Evolutionary conservation across 2,113 vertebrate genomes (phyloP).

Genomic region (Bubo scandiacus): DNA sequence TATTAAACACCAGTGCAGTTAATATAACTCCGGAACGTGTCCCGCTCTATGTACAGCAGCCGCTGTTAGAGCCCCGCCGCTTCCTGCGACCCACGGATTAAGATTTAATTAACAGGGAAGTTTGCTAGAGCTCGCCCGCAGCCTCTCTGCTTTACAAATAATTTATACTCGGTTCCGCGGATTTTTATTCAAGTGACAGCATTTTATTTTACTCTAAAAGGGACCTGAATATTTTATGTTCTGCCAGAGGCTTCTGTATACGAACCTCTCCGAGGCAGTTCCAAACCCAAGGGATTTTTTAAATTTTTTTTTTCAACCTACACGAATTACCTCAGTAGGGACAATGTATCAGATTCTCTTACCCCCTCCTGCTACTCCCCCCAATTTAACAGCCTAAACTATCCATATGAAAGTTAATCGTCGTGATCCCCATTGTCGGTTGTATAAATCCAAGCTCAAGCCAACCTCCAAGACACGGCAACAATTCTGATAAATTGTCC

Average conservation of each 20-base stretch:
- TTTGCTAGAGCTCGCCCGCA: slow-evolving; percentile 28
- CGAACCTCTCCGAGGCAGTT: background rate
- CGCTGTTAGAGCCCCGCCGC: background rate
- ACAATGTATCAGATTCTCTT: background rate
- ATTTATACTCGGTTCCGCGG: slow-evolving; percentile 30
- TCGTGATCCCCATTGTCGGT: slow-evolving; percentile 19
- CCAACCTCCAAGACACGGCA: slow-evolving; percentile 35
- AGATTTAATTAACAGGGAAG: slow-evolving; percentile 66
- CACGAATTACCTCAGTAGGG: background rate
- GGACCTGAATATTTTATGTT: slow-evolving; percentile 34
- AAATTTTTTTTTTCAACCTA: background rate
- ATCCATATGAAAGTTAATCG: slow-evolving; percentile 42
- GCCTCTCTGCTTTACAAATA: slow-evolving; percentile 50
- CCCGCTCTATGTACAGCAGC: slow-evolving; percentile 4
- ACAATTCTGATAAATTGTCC: slow-evolving; percentile 46
- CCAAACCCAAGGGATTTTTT: background rate
- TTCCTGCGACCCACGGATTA: slow-evolving; percentile 33
- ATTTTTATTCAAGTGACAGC: slow-evolving; percentile 54
- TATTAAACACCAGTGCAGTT: slow-evolving; percentile 57
- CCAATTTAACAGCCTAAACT: slow-evolving; percentile 9
- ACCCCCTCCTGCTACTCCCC: background rate
- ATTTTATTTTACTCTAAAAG: slow-evolving; percentile 40
- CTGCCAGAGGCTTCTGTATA: background rate
- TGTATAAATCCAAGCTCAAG: slow-evolving; percentile 40
- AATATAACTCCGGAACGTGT: slow-evolving; percentile 10